Evolutionary conservation across 1,140 invertebrate species (phyloP).

Genomic region (Drosophila obscura): DNA sequence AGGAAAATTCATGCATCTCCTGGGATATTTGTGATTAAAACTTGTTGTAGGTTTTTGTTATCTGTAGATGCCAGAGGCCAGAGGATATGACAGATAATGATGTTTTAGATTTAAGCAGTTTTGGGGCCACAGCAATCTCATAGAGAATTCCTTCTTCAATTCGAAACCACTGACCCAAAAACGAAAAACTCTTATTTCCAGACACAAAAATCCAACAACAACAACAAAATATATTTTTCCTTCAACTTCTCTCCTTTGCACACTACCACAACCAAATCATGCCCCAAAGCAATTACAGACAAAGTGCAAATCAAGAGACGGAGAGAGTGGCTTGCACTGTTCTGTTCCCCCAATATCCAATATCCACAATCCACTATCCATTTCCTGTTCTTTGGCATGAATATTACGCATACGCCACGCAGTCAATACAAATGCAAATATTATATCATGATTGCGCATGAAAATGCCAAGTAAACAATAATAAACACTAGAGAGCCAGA

Average conservation of each 20-base stretch:
- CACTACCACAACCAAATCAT: conserved; percentile 8
- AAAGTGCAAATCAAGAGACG: conserved; percentile 1
- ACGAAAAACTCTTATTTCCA: too few species aligned
- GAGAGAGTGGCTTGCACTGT: conserved; percentile 1
- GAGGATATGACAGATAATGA: too few species aligned
- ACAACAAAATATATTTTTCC: too few species aligned
- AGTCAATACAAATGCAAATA: conserved; percentile 71
- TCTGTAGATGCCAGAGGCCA: too few species aligned
- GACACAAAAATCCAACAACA: too few species aligned
- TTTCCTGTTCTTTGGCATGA: conserved; percentile 58
- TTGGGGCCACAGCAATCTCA: too few species aligned
- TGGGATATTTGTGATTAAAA: too few species aligned
- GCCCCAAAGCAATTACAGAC: conserved; percentile 30
- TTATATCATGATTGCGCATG: conserved; percentile 69
- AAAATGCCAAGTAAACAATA: conserved; percentile 47
- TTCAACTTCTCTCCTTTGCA: too few species aligned
- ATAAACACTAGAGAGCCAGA: conserved; percentile 38
- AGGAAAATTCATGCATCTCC: background rate
- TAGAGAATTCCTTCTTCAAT: too few species aligned
- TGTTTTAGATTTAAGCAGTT: too few species aligned
- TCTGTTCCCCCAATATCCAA: conserved; percentile 14
- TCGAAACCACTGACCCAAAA: too few species aligned
- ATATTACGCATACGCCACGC: conserved; percentile 72
- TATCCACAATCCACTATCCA: conserved; percentile 22
- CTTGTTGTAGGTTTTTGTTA: background rate